Conservation (phyloP, 2,113 vertebrate genomes). For the Haemorhous mexicanus region DNA sequence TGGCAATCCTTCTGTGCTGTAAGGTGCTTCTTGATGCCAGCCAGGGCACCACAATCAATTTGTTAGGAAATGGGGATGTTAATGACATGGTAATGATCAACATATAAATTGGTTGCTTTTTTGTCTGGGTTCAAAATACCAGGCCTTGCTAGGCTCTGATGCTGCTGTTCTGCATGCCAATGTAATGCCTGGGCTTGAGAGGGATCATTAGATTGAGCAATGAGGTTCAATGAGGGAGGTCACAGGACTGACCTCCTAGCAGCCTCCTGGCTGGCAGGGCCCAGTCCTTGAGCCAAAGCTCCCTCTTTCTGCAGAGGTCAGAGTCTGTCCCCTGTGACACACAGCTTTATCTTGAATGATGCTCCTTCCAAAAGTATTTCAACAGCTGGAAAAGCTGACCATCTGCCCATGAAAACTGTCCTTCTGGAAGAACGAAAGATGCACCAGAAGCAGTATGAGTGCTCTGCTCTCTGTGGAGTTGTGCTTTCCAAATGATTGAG, state of each 20-base stretch:
- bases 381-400: constrained; percentile 28
- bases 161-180: not conserved
- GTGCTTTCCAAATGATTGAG: not conserved
- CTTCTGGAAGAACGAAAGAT: constrained; percentile 33
- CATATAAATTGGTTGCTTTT: not conserved
- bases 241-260: not conserved
- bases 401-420: not conserved
- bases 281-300: not conserved
- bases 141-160: not conserved
- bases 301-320: not conserved
- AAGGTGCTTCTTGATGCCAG: not conserved
- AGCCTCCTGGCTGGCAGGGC: not conserved
- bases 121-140: not conserved
- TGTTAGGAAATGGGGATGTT: not conserved
- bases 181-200: not conserved
- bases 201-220: not conserved
- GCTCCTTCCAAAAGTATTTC: constrained; percentile 19
- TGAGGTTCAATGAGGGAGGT: not conserved
- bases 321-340: not conserved
- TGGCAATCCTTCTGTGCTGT: not conserved
- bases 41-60: not conserved
- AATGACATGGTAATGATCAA: not conserved
- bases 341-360: not conserved
- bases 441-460: not conserved
- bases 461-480: not conserved